Base-by-base conservation (phyloP, 2,797 vertebrate genomes). In the Mycteria americana region DNA sequence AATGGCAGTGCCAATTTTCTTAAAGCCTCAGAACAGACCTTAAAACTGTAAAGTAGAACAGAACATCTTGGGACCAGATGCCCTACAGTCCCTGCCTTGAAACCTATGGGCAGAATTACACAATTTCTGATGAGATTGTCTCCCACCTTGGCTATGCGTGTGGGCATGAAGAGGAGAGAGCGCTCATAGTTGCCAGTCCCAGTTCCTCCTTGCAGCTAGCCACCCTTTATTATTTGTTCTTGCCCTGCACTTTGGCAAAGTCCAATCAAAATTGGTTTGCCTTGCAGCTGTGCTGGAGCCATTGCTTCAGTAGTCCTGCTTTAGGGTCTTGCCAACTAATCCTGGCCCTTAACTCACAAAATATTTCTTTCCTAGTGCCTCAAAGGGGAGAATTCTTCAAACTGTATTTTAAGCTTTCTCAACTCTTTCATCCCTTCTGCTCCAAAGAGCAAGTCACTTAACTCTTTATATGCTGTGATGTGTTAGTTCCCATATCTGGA, bases 81-180 rank as follows among this genome's bases (percentile, higher is more conserved):
- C 63, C 4, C 35, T 51, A 9, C 27, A 56, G 13, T 43, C 23
- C n/a, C 13, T 74, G 56, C 43, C 51, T 62, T 62, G 72, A 83
- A 83, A 45, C 31, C 53, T 43, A 5, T 10, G n/a, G 50, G 41
- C 45, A 84, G 18, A 75, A 10, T n/a, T 39, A 60, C 13, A 28
- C 35, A 18, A 18, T 54, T 81, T 78, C 53, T 70, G 18, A 31
- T 18, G 22, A 70, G 35, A 51, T 63, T 2, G 1, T 11, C 17
- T 54, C 39, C 27, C 39, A 50, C n/a, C 28, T n/a, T 33, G 31
- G 19, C 23, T 33, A 25, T 1, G 0, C 9, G 0, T 28, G 21
- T 50, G 21, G 37, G 30, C 21, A 39, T 13, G 46, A 75, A 72
- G 57, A 51, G 18, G 51, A 73, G 56, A 37, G 19, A 67, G 24